Base-by-base conservation (phyloP, 2,797 vertebrate genomes). In the Chromobotia macracanthus region DNA sequence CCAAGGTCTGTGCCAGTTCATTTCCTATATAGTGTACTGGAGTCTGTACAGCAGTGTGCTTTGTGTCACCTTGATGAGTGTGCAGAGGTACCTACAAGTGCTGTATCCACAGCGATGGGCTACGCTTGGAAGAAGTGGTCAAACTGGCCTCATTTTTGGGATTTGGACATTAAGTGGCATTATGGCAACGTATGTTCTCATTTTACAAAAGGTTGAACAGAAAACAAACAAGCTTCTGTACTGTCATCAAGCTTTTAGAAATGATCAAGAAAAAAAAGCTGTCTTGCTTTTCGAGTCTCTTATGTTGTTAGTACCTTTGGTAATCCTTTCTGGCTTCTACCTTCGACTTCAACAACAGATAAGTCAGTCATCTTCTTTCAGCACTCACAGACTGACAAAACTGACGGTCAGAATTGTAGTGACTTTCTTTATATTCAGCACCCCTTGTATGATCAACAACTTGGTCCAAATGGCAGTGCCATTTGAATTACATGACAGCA, bases 21-120 rank as follows among this genome's bases (percentile, higher is more conserved):
- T 90, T 0, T 0, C 58, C 0, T 91, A 82, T 35, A 0, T 84
- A 0, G 0, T 79, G 0, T 86, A 86, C 82, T 86, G 84, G 41
- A 73, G 83, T 55, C 0, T 90, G 23, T 83, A 91, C 79, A 16
- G 81, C 77, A 84, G 86, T 25, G 21, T 63, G 23, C 76, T 88
- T 64, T 79, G 82, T 9, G 73, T 87, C 48, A 75, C 75, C 0
- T 46, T 81, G 46, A 66, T 91, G 60, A 89, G 90, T 6, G 11
- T 92, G n/a, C 89, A 90, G 77, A 84, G 86, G 5, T 90, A 84
- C 38, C 38, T 38, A 38, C 38, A 38, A 7, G 38, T 38, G 5
- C 38, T 38, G 38, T 38, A 87, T 75, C 70, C 85, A 35, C 70
- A 77, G 41, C 50, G 12, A 51, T 84, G 84, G 79, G 77, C 68